Evolutionary conservation across 2,888 invertebrate genomes (phyloP), one percentile per base, ranked within the genome.

Genomic region (Drosophila pseudotakahashii): DNA sequence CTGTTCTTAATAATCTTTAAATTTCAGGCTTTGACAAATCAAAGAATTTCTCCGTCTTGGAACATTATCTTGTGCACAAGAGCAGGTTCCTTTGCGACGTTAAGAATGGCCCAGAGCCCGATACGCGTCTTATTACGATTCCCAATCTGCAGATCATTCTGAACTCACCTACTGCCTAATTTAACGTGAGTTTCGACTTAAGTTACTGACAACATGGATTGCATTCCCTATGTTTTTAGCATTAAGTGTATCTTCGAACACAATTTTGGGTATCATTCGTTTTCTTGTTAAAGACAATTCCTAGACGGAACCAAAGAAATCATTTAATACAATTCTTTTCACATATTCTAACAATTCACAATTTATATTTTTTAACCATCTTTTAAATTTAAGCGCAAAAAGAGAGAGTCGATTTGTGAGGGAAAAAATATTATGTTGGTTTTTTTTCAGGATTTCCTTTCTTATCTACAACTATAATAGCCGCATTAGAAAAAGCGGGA

Each of bases 21-120:
- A 10, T 39, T 41, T 9, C 14, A 81, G 81, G 81, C 9, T 86
- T 72, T 32, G 60, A 76, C 19, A 73, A 73, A 36, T 1, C 42
- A 0, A 57, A 63, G 41, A 34, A 83, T n/a, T 84, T 78, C 4
- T 1, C 7, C 2, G 0, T 1, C 2, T 32, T 87, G n/a, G 72
- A 84, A 52, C 3, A 70, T 3, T 71, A 42, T 45, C 47, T 82
- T 0, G 0, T 6, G 0, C 6, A 0, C 1, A 42, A 55, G 0
- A 5, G 2, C 4, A 55, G 48, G 16, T 10, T 78, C 1, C 0
- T 3, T 0, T 78, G 79, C 36, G 7, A n/a, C 7, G 70, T 81
- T 9, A 7, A 54, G 14, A 45, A 64, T 0, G 84, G 84, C 16
- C 57, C 84, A 1, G 57, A 78, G 10, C 16, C 41, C 0, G 48